Evolutionary conservation across 2,797 vertebrate species (phyloP), one percentile per base, ranked within the genome.

Genomic region (Channallabes apus): DNA sequence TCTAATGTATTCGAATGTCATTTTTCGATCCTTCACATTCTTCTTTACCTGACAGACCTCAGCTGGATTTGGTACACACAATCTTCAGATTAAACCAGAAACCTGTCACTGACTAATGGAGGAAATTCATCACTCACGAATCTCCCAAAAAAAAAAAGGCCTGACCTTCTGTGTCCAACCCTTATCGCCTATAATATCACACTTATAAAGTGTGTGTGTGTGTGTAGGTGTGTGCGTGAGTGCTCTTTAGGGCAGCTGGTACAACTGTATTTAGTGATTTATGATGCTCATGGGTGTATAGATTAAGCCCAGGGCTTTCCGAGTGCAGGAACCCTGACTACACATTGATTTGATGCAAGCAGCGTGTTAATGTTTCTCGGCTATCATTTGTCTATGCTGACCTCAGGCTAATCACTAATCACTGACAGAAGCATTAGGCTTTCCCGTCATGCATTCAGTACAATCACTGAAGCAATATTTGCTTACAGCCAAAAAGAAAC

Each of bases 161-260:
- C 61, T 85, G 88, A 91, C 91, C 92, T 90, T 84, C 85, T 82
- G 82, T 90, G 91, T 90, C 92, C 88, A 71, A 84, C 85, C 22
- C 72, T 90, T 89, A 87, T 91, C 88, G 89, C 79, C 82, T 84
- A 38, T 82, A 81, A 88, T 80, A 58, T 83, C 85, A 92, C 88
- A 91, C 61, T 82, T 86, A 91, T 89, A 82, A 85, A 88, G 41
- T 64, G 12, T 79, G 32, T 12, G 27, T 76, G 18, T 68, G 15
- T 17, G 27, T 32, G 27, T 22, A 35, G 4, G 32, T 41, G 41
- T 6, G 69, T 3, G 38, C 11, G 38, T 6, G 12, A 4, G 7
- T 8, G 76, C 18, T 62, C 77, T 71, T 85, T 82, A 68, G 85
- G 24, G 78, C 83, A 87, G 83, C 88, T 86, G 81, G 86, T 89